Conservation (phyloP, 2,113 vertebrate genomes). For the Mellivora capensis region DNA sequence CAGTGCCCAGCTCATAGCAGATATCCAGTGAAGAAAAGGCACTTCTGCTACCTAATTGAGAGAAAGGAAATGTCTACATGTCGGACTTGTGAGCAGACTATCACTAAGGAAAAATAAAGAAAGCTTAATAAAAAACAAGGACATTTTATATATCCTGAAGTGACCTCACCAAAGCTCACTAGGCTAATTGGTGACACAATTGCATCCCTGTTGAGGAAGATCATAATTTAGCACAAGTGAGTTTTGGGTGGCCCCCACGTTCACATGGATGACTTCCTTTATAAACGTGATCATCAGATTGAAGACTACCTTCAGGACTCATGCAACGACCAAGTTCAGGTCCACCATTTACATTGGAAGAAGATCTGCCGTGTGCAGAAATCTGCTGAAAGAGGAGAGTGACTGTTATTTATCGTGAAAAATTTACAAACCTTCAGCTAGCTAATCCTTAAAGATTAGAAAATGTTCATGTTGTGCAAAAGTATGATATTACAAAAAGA, state of each 20-base stretch:
- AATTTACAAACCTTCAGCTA: background rate
- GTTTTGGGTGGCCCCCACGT: background rate
- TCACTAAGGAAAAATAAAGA: background rate
- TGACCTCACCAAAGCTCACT: background rate
- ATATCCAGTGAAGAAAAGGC: background rate
- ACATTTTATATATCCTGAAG: background rate
- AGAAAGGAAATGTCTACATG: background rate
- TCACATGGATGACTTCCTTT: background rate
- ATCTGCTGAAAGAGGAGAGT: conserved; percentile 78
- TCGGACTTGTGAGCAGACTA: background rate
- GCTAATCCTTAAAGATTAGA: background rate
- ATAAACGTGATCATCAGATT: background rate
- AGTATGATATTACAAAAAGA: background rate
- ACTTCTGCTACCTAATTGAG: background rate
- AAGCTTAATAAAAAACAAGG: background rate
- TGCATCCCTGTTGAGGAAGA: background rate
- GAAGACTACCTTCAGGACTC: conserved; percentile 90
- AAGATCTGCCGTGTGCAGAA: conserved; percentile 84
- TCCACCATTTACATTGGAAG: conserved; percentile 88
- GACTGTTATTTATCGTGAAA: background rate
- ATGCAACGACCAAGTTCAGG: conserved; percentile 83
- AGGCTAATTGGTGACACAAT: background rate
- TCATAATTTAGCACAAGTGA: background rate
- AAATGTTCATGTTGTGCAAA: conserved; percentile 33
- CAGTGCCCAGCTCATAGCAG: background rate